These are phyloP conservation scores for Pseudococcus viburni DNA, from an alignment of 2,888 invertebrate genomes.

Conservation along the genomic window DNA sequence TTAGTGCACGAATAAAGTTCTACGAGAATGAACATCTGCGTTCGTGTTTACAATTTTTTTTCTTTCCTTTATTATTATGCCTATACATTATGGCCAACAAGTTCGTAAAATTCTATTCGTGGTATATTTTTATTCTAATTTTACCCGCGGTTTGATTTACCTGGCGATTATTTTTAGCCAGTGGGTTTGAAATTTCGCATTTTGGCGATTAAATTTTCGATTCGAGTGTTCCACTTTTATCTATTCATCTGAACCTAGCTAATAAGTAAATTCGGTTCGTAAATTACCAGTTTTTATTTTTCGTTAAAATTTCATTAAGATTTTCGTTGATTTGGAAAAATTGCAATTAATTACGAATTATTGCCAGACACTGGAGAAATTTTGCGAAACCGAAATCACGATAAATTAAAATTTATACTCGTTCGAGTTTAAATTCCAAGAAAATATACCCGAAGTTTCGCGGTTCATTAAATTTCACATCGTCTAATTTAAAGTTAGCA, in stretches of 20 bases:
- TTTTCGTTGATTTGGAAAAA: background rate
- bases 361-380: background rate
- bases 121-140: background rate
- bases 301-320: background rate
- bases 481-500: too few relatives aligned
- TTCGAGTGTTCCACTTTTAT: background rate
- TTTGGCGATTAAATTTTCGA: background rate
- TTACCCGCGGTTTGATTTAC: background rate
- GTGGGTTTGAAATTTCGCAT: background rate
- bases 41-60: conserved; percentile 24
- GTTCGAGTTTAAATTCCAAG: too few relatives aligned
- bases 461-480: too few relatives aligned
- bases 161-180: background rate
- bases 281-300: background rate
- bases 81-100: conserved; percentile 11
- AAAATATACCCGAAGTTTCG: too few relatives aligned
- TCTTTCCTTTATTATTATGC: conserved; percentile 26
- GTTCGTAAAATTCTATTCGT: conserved; percentile 15
- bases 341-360: background rate
- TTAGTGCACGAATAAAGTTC: conserved; percentile 2
- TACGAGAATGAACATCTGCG: background rate
- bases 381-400: background rate
- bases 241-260: too few relatives aligned
- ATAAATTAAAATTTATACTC: too few relatives aligned
- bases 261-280: background rate